Evolutionary conservation across 1,140 invertebrate genomes (phyloP).

Genomic region (Latrodectus geometricus): DNA sequence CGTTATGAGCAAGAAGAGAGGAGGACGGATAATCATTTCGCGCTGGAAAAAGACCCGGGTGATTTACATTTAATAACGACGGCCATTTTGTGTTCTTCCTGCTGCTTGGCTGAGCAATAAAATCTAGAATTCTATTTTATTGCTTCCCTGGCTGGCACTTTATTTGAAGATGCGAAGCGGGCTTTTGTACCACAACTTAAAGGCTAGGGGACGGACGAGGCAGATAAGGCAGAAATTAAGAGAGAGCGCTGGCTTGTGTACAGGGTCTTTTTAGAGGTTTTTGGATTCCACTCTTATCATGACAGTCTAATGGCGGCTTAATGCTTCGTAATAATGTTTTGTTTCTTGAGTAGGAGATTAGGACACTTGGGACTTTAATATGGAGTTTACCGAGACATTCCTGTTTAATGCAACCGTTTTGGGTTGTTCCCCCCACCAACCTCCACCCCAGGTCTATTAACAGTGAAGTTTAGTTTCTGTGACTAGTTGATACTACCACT

Average conservation of each 20-base stretch:
- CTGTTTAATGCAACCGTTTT: not conserved
- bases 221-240: not conserved
- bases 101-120: not conserved
- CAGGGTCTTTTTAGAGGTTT: not conserved
- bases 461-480: too few relatives aligned
- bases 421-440: not conserved
- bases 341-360: not conserved
- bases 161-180: not conserved
- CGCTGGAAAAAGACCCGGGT: not conserved
- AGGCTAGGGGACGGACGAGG: not conserved
- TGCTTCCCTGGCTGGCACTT: not conserved
- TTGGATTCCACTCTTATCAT: not conserved
- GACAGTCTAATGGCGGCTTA: not conserved
- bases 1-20: not conserved
- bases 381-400: not conserved
- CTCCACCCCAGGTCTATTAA: not conserved
- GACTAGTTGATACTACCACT: too few relatives aligned
- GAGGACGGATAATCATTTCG: not conserved
- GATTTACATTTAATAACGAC: not conserved
- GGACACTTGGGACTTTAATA: not conserved
- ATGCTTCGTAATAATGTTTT: constrained; percentile 2
- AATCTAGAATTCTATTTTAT: constrained; percentile 1
- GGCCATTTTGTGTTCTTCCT: not conserved
- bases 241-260: not conserved
- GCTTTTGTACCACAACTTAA: not conserved